Conservation (phyloP, 1,140 invertebrate genomes). For the Drosophila pallidifrons region DNA sequence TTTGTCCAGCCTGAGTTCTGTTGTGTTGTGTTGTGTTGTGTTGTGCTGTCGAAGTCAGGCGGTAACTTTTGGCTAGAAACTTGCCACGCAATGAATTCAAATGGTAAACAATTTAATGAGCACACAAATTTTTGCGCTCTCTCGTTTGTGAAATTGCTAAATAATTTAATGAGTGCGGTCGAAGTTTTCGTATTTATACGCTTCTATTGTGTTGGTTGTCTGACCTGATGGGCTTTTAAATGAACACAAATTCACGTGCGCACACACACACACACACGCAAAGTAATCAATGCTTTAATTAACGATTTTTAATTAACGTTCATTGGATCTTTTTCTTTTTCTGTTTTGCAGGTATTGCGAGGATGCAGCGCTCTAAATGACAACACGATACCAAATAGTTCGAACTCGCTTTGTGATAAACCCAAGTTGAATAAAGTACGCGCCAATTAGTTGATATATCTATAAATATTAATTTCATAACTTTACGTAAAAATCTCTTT, state of each 20-base stretch:
- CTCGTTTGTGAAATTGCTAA: slow-evolving; percentile 49
- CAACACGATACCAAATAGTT: slow-evolving; percentile 70
- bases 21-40: too few species aligned
- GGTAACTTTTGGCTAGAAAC: slow-evolving; percentile 15
- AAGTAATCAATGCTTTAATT: slow-evolving; percentile 42
- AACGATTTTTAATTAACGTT: slow-evolving; percentile 30
- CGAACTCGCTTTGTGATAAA: slow-evolving; percentile 81
- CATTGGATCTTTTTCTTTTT: neutral
- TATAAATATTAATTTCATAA: slow-evolving; percentile 34
- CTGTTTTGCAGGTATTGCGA: slow-evolving; percentile 57
- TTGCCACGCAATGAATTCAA: slow-evolving; percentile 20
- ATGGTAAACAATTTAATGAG: slow-evolving; percentile 71
- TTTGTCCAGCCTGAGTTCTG: slow-evolving; percentile 23
- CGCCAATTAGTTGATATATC: slow-evolving; percentile 30
- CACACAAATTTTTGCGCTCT: slow-evolving; percentile 21
- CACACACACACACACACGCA: neutral
- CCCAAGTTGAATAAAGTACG: slow-evolving; percentile 78
- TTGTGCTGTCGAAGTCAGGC: slow-evolving; percentile 27
- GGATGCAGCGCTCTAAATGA: slow-evolving; percentile 80
- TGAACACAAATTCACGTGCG: neutral
- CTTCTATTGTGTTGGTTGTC: slow-evolving; percentile 8
- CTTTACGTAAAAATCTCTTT: slow-evolving; percentile 48
- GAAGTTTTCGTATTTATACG: slow-evolving; percentile 32
- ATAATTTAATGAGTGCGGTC: slow-evolving; percentile 63
- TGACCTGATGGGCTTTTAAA: slow-evolving; percentile 6